These are phyloP conservation scores for Naja naja DNA, from an alignment of 2,113 vertebrate genomes.

Conservation along the genomic window DNA sequence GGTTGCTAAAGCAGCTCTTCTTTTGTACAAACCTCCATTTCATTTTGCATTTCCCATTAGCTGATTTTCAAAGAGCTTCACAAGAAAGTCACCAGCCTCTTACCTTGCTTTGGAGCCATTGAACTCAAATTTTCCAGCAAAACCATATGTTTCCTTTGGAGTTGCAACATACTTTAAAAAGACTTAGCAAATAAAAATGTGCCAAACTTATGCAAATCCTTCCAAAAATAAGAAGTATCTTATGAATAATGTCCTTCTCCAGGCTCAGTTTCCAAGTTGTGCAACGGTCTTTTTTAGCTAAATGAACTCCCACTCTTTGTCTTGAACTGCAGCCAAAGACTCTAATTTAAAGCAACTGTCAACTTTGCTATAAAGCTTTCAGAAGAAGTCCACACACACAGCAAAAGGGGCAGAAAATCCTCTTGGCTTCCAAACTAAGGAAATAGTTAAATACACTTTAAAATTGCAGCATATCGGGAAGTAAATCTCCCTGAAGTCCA, in stretches of 20 bases:
- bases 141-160: conserved; percentile 17
- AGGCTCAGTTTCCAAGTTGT: conserved; percentile 43
- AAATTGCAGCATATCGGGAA: not conserved
- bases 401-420: conserved; percentile 5
- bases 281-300: conserved; percentile 67
- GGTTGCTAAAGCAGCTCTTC: conserved; percentile 28
- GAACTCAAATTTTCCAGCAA: conserved; percentile 38
- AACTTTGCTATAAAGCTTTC: conserved; percentile 70
- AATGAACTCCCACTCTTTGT: conserved; percentile 71
- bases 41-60: conserved; percentile 7
- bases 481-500: not conserved
- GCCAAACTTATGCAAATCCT: conserved; percentile 32
- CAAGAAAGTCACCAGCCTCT: conserved; percentile 49
- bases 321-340: conserved; percentile 67
- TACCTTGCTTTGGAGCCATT: conserved; percentile 61
- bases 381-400: conserved; percentile 51
- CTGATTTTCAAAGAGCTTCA: conserved; percentile 31
- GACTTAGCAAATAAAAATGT: conserved; percentile 35
- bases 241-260: conserved; percentile 26
- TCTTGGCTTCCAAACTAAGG: conserved; percentile 28
- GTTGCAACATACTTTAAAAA: conserved; percentile 40
- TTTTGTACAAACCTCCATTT: conserved; percentile 6
- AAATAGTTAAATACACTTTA: not conserved
- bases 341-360: conserved; percentile 82
- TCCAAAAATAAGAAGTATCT: conserved; percentile 10